Evolutionary conservation across 2,888 invertebrate genomes (phyloP).

Genomic region (Pristionchus fissidentatus): DNA sequence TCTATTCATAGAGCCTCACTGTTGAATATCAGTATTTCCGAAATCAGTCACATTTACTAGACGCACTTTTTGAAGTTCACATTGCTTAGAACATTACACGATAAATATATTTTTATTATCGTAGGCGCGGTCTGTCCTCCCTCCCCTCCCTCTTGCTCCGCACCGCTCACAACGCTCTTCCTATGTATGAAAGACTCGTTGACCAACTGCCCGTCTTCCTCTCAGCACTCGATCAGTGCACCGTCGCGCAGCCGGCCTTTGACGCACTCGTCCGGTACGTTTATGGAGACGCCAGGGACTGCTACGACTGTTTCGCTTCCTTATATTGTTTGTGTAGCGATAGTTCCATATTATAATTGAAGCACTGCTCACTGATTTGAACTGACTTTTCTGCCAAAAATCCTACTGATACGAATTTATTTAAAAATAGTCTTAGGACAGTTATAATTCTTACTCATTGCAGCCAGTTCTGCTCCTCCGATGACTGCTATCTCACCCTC

Average conservation of each 20-base stretch:
- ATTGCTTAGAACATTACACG: neutral
- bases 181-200: conserved; percentile 40
- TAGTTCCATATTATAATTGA: neutral
- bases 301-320: no score
- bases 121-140: neutral
- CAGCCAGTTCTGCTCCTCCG: conserved; percentile 25
- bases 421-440: no score
- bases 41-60: no score
- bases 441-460: neutral
- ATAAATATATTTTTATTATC: neutral
- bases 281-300: neutral
- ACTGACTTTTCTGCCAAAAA: no score
- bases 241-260: conserved; percentile 9
- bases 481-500: conserved; percentile 19
- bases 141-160: conserved; percentile 22
- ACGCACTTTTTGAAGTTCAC: neutral
- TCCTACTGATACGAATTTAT: no score
- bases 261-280: conserved; percentile 8
- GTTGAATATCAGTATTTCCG: neutral
- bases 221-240: conserved; percentile 45
- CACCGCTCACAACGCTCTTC: conserved; percentile 34
- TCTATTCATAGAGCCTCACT: no score
- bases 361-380: no score
- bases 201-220: conserved; percentile 47
- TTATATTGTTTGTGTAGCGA: neutral